These are phyloP conservation scores for Drosophila trichaetosa DNA, from an alignment of 2,888 invertebrate genomes.

Conservation along the genomic window DNA sequence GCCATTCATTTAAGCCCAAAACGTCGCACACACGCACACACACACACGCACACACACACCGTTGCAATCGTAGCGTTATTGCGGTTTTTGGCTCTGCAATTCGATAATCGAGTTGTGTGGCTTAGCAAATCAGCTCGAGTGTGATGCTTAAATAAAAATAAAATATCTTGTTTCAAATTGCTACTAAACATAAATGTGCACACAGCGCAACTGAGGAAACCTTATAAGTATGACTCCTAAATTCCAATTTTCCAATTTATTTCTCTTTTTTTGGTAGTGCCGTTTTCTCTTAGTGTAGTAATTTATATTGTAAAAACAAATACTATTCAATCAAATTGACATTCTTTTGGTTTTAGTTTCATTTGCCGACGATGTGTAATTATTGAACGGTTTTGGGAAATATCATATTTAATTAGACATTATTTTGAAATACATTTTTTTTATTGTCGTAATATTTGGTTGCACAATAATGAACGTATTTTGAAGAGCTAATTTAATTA, in stretches of 20 bases:
- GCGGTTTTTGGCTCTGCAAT: conserved; percentile 1
- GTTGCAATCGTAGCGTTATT: neutral
- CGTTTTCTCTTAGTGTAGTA: neutral
- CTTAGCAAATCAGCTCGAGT: neutral
- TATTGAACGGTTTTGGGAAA: neutral
- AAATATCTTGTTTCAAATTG: neutral
- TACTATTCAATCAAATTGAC: neutral
- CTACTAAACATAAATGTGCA: neutral
- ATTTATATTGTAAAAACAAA: neutral
- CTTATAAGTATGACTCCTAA: neutral
- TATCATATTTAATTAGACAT: neutral
- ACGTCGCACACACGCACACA: neutral
- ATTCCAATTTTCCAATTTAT: neutral
- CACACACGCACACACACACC: neutral
- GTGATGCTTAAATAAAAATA: neutral
- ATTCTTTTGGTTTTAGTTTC: neutral
- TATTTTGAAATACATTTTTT: neutral
- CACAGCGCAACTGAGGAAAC: neutral
- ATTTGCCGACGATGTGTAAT: neutral
- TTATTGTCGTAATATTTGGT: neutral
- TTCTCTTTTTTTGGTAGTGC: accelerated
- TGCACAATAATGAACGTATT: neutral
- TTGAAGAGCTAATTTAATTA: neutral
- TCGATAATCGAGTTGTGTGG: conserved; percentile 19
- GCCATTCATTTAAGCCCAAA: conserved; percentile 4